Evolutionary conservation across 2,113 vertebrate species (phyloP).

Genomic region (Rhinopithecus roxellana): DNA sequence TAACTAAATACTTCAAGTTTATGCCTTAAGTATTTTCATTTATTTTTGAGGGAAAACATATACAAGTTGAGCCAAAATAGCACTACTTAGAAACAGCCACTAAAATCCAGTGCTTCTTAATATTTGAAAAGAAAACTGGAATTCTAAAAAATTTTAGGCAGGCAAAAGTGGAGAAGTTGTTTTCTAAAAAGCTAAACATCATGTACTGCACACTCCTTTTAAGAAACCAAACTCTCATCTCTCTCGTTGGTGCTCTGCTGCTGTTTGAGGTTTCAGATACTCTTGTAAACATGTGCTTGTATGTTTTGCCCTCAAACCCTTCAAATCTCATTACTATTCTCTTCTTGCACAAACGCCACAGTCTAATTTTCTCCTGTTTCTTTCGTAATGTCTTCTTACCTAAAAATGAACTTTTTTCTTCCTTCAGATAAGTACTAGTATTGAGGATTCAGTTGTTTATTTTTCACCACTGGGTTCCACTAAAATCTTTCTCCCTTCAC

Average conservation of each 20-base stretch:
- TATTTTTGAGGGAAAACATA: background rate
- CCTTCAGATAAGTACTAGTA: background rate
- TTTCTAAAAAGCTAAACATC: constrained; percentile 54
- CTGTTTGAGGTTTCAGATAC: constrained; percentile 50
- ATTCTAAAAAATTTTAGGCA: constrained; percentile 58
- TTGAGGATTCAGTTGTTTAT: background rate
- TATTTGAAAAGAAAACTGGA: constrained; percentile 52
- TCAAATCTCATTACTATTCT: constrained; percentile 46
- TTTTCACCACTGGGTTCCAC: background rate
- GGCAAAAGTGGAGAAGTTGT: background rate
- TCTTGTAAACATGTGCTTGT: constrained; percentile 2
- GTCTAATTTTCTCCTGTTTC: constrained; percentile 44
- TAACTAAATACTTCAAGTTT: background rate
- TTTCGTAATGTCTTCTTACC: constrained; percentile 3
- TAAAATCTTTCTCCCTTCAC: background rate
- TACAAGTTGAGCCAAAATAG: background rate
- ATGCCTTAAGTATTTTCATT: background rate
- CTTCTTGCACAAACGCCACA: background rate
- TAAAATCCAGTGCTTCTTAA: constrained; percentile 27
- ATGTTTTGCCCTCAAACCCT: background rate
- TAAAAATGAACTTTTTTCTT: background rate
- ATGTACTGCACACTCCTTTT: background rate
- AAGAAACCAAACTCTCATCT: background rate
- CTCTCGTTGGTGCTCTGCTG: background rate
- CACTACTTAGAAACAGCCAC: background rate